Evolutionary conservation across 2,888 invertebrate genomes (phyloP).

Genomic region (Callyntrura sp.): DNA sequence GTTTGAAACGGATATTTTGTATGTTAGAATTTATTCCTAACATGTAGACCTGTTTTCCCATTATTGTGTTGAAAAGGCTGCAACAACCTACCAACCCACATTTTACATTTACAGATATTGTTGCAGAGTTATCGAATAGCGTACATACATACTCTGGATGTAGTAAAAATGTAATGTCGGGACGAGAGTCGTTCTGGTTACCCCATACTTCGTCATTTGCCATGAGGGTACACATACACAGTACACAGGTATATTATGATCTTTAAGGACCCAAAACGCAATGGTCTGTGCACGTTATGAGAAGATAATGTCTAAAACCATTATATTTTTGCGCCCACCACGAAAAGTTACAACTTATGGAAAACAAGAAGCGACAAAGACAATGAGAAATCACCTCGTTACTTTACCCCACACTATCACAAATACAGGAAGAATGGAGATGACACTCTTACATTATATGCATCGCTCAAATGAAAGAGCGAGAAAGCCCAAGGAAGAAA

Average conservation of each 20-base stretch:
- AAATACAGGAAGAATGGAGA: constrained; percentile 4
- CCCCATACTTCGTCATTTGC: constrained; percentile 9
- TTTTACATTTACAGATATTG: neutral
- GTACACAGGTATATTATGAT: too few relatives aligned
- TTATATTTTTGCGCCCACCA: constrained; percentile 54
- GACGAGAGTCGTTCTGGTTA: constrained; percentile 3
- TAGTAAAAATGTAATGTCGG: constrained; percentile 28
- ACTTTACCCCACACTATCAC: constrained; percentile 5
- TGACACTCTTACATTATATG: neutral
- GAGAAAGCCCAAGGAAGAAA: neutral
- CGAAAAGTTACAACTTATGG: constrained; percentile 57
- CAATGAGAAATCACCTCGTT: constrained; percentile 74
- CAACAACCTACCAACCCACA: too few relatives aligned
- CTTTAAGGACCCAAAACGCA: too few relatives aligned
- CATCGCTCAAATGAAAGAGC: neutral
- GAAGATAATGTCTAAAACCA: constrained; percentile 46
- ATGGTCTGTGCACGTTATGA: constrained; percentile 43
- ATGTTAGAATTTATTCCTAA: too few relatives aligned
- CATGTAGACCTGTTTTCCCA: too few relatives aligned
- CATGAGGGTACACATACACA: constrained; percentile 12
- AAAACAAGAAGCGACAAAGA: constrained; percentile 54
- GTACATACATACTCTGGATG: neutral
- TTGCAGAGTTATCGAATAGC: neutral
- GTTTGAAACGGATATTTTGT: too few relatives aligned
- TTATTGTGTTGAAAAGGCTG: constrained; percentile 9